A percentile compares a stretch with the other conserved stretches of the same genome.
These are phyloP conservation scores for Rhopalosiphum padi DNA, from an alignment of 1,140 invertebrate genomes.

Conservation along the genomic window DNA sequence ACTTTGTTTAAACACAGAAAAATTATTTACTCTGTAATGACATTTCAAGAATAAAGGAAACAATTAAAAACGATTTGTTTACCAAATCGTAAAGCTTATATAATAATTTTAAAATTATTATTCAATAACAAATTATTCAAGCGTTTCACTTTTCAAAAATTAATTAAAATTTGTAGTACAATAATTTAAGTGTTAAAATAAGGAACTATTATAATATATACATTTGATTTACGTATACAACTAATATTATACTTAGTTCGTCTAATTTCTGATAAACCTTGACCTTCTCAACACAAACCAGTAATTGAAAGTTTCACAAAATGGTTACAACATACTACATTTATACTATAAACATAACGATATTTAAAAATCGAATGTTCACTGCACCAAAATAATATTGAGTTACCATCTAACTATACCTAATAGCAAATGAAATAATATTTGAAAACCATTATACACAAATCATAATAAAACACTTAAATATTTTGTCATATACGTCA, in stretches of 20 bases:
- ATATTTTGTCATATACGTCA: not conserved
- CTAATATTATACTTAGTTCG: not conserved
- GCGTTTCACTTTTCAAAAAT: not conserved
- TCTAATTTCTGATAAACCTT: not conserved
- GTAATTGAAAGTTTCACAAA: slow-evolving; percentile 32
- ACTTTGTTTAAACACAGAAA: not conserved
- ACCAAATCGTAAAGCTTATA: not conserved
- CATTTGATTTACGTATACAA: not conserved
- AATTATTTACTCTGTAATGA: not conserved
- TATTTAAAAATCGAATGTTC: not conserved
- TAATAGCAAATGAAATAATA: not conserved
- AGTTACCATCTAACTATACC: not conserved
- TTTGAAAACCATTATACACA: not conserved
- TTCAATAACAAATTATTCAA: not conserved
- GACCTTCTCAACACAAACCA: slow-evolving; percentile 29
- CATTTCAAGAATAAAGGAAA: not conserved
- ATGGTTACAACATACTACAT: not conserved
- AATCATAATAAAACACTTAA: not conserved
- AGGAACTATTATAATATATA: not conserved
- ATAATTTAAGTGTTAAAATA: not conserved
- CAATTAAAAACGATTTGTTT: not conserved
- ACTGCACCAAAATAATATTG: not conserved
- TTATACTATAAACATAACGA: not conserved
- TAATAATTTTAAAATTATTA: not conserved
- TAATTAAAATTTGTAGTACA: not conserved